Base-by-base conservation (phyloP, 2,888 invertebrate species). In the Drosophila cracens region DNA sequence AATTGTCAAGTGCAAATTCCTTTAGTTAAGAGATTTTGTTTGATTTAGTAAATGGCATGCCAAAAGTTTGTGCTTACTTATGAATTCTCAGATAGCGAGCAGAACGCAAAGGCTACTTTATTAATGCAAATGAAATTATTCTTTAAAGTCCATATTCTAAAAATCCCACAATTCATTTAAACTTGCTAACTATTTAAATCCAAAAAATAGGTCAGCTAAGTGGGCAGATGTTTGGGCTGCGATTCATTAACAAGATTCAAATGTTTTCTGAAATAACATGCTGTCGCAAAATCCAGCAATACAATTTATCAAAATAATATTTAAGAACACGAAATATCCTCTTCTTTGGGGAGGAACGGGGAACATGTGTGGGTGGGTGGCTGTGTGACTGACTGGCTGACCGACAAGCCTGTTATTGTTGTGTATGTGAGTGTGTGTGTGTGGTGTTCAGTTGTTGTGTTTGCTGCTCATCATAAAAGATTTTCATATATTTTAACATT, bases 401-500 rank as follows among this genome's bases (percentile, higher is more conserved):
- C 67, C 67, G 76, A 79, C 72, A 64, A 62, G 70, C 48, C 33
- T 36, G 57, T 56, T 69, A 53, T 72, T 58, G 34, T 31, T 68
- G 31, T 27, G n/a, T 40, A 4, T n/a, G 10, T 43, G 1, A n/a
- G 4, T 40, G n/a, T 18, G 29, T 21, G 38, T 51, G 25, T 52
- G 18, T 40, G 27, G n/a, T 25, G 49, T 18, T 38, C 40, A 36
- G 46, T 21, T 59, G 13, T 51, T 29, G 27, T 56, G 36, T 56
- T 38, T 56, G 70, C 25, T 70, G 63, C 58, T 73, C 67, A 36
- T 80, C 81, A 70, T 73, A 81, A 68, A 77, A 72, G 74, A 85
- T 85, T 87, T 85, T 85, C 87, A 72, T 79, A 56, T 62, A 53
- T 80, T 85, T 87, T 64, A 72, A 54, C 70, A 74, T 61, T 89